phyloP scores from a whole-genome alignment of 2,797 vertebrate species.

The Tragelaphus oryx region DNA sequence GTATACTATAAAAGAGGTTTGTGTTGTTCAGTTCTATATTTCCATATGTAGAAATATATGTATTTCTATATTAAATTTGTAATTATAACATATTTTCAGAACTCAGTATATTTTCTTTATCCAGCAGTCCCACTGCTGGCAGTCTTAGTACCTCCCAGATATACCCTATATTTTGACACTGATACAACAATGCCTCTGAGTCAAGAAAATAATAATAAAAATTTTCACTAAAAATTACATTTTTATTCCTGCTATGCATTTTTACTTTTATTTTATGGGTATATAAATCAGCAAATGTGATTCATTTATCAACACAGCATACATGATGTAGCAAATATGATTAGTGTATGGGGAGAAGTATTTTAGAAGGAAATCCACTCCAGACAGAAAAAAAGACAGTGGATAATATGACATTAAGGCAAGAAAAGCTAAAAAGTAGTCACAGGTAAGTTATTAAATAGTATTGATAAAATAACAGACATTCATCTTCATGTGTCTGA shows the following conservation, averaged over 20 bases:
- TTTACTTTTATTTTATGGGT: neutral
- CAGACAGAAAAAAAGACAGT: neutral
- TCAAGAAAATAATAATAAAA: neutral
- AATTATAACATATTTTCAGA: neutral
- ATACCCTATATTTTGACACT: neutral
- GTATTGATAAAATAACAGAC: neutral
- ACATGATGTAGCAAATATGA: neutral
- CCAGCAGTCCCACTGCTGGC: neutral
- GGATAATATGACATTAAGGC: neutral
- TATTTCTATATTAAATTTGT: neutral
- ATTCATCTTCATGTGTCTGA: neutral
- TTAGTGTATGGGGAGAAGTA: neutral
- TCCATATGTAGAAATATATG: neutral
- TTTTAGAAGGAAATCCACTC: neutral
- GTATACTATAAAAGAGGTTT: neutral
- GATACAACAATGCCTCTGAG: neutral
- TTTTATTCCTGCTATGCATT: neutral
- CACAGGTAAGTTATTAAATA: neutral
- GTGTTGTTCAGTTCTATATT: neutral
- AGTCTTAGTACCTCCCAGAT: neutral
- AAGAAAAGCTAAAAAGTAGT: neutral
- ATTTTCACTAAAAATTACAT: neutral
- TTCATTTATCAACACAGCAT: neutral
- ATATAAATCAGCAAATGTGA: neutral
- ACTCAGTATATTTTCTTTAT: neutral